Evolutionary conservation across 2,797 vertebrate species (phyloP), one percentile per base, ranked within the genome.

Genomic region (Myripristis jacobus): DNA sequence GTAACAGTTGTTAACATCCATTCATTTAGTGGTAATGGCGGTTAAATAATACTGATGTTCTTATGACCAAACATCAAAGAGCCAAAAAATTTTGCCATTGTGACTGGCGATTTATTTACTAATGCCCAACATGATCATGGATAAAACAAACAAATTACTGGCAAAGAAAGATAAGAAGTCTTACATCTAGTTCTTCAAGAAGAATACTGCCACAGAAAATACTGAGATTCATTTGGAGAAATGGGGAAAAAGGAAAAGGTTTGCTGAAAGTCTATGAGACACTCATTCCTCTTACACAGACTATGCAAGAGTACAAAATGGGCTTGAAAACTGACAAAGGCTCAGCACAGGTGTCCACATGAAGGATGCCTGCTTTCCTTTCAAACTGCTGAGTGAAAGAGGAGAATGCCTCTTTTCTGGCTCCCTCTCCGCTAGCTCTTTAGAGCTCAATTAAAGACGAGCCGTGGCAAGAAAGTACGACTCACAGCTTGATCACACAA

Each of bases 271-370:
- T 69, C 62, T 59, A 13, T 48, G 57, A 54, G 51, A 47, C 52
- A 66, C 55, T 63, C 67, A 61, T 31, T n/a, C n/a, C n/a, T n/a
- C n/a, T n/a, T n/a, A n/a, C n/a, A n/a, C n/a, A 50, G 75, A 66
- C 24, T 61, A 41, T 60, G 56, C 29, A 53, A 77, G 52, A 6
- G 18, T 13, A 73, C 25, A 57, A n/a, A 77, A 76, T 57, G 75
- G 46, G 13, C 48, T 66, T 38, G 44, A 60, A 19, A 21, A 70
- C 22, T 62, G 61, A 90, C 75, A 88, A 88, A 87, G 69, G 56
- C 67, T 69, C 27, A 3, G 52, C 52, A 73, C 88, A 91, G 86
- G 82, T 91, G 79, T 83, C 75, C 41, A 48, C 50, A 66, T 5
- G 51, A 69, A 64, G 52, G 69, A 72, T 15, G 58, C 66, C 52